These are phyloP conservation scores for Ormia ochracea DNA, from an alignment of 2,888 invertebrate genomes.

Conservation along the genomic window DNA sequence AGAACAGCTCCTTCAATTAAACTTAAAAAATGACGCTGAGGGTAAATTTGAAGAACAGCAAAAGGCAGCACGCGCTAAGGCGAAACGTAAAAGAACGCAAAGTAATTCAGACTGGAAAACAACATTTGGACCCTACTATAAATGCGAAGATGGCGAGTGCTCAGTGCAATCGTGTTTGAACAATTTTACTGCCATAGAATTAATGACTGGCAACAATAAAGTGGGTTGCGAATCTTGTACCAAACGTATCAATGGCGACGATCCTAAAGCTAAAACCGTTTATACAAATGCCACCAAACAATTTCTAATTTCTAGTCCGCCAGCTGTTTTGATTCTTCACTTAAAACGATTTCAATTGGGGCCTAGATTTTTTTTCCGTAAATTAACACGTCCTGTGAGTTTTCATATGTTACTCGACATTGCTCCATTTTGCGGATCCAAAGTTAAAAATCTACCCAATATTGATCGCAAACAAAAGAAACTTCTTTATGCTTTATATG, in stretches of 20 bases:
- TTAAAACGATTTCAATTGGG: conserved; percentile 95
- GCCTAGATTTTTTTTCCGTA: conserved; percentile 84
- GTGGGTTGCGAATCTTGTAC: conserved; percentile 95
- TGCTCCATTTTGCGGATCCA: conserved; percentile 91
- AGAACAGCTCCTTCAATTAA: conserved; percentile 64
- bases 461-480: conserved; percentile 81
- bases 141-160: conserved; percentile 86
- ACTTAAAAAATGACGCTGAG: conserved; percentile 55
- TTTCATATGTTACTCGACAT: conserved; percentile 92
- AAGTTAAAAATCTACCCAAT: conserved; percentile 81
- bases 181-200: conserved; percentile 93
- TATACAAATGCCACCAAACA: conserved; percentile 90
- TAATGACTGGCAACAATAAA: conserved; percentile 93
- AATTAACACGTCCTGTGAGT: conserved; percentile 90
- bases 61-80: conserved; percentile 61
- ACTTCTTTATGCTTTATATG: conserved; percentile 92
- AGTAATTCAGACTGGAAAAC: conserved; percentile 77
- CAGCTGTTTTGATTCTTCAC: conserved; percentile 95
- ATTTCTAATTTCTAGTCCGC: conserved; percentile 91
- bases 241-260: conserved; percentile 82
- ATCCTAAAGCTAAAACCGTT: conserved; percentile 84
- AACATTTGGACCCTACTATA: conserved; percentile 82
- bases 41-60: conserved; percentile 52
- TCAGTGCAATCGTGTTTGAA: conserved; percentile 93
- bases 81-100: conserved; percentile 74